Percentiles rank a stretch among this genome's conserved stretches.
Evolutionary conservation across 2,113 vertebrate species (phyloP).

Genomic region (Phylloscopus trochiloides): DNA sequence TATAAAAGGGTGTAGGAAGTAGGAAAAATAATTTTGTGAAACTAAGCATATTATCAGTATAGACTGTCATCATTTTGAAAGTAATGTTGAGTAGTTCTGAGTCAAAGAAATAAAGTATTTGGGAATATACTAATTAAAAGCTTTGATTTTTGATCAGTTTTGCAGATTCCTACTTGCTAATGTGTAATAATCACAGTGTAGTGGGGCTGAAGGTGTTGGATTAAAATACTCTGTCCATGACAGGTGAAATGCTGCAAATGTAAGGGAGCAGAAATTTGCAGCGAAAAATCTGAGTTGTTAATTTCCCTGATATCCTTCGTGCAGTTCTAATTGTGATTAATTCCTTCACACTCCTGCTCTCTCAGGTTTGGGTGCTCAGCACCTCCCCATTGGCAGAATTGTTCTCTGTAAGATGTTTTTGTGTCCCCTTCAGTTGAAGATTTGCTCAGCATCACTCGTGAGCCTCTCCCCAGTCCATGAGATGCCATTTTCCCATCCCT

Average conservation of each 20-base stretch:
- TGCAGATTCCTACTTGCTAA: neutral
- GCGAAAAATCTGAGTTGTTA: rapidly evolving
- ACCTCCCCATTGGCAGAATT: rapidly evolving
- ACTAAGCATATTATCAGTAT: neutral
- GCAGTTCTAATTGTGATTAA: neutral
- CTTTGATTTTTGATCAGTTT: neutral
- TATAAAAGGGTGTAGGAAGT: neutral
- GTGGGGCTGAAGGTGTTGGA: neutral
- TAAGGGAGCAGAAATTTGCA: neutral
- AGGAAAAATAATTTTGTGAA: neutral
- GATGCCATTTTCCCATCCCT: neutral
- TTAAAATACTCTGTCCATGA: neutral
- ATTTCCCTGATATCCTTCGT: neutral
- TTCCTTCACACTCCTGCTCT: neutral
- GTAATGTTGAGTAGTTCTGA: neutral
- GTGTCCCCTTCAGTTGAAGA: neutral
- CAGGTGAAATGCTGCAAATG: neutral
- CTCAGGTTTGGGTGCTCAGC: neutral
- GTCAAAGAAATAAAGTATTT: neutral
- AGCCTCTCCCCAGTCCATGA: rapidly evolving
- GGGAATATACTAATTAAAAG: neutral
- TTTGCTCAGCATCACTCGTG: neutral
- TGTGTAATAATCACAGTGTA: rapidly evolving
- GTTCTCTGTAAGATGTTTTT: neutral
- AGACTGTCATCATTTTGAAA: neutral